Evolutionary conservation across 2,113 vertebrate genomes (phyloP).

Genomic region (Psittacus erithacus): DNA sequence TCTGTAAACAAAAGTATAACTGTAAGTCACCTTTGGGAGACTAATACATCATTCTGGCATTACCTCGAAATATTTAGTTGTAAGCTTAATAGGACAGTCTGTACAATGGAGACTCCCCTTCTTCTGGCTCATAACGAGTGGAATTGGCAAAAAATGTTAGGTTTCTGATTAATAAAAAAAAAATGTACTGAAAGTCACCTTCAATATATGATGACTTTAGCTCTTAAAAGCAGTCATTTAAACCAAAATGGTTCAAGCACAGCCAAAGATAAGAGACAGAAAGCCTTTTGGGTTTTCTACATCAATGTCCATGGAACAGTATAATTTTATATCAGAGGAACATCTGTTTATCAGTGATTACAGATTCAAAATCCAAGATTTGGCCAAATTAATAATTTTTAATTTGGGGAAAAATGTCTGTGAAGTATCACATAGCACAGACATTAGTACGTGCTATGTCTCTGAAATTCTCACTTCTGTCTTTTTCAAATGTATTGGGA

Average conservation of each 20-base stretch:
- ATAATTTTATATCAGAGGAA: not conserved
- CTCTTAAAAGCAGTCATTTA: not conserved
- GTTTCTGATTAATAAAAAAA: not conserved
- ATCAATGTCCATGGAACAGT: not conserved
- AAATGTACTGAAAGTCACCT: not conserved
- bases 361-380: not conserved
- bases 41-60: not conserved
- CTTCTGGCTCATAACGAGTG: not conserved
- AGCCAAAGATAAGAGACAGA: not conserved
- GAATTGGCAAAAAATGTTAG: not conserved
- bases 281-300: not conserved
- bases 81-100: not conserved
- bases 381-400: conserved; percentile 1
- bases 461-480: not conserved
- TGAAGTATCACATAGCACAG: not conserved
- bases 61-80: not conserved
- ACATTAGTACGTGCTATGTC: not conserved
- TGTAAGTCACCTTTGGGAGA: not conserved
- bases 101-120: not conserved
- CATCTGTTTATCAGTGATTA: not conserved
- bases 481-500: not conserved
- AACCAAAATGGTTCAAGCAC: not conserved
- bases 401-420: not conserved
- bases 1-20: not conserved
- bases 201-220: not conserved